phyloP scores from a whole-genome alignment of 2,888 invertebrate species.

The Polydrusus pterygomalis region DNA sequence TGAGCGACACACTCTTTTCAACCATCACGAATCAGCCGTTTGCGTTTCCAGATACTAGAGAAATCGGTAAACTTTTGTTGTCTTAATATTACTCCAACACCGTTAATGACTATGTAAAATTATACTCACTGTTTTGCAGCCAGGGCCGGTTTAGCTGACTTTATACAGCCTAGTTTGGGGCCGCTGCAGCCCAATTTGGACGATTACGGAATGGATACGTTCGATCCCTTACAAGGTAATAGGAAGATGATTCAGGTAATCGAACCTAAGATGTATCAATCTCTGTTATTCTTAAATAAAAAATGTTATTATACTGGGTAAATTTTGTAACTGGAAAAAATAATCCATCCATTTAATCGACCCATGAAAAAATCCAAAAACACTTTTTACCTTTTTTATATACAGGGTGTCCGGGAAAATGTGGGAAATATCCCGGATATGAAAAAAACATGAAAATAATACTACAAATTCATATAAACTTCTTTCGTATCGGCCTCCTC shows the following conservation, averaged over 20 bases:
- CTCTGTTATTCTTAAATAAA: too few species aligned
- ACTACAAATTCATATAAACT: too few species aligned
- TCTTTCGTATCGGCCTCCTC: too few species aligned
- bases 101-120: slow-evolving; percentile 35
- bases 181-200: slow-evolving; percentile 97
- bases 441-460: too few species aligned
- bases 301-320: too few species aligned
- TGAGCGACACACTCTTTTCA: slow-evolving; percentile 93
- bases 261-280: neutral
- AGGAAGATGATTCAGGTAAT: neutral
- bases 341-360: too few species aligned
- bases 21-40: slow-evolving; percentile 92
- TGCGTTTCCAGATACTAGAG: slow-evolving; percentile 96
- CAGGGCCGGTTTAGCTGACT: slow-evolving; percentile 92
- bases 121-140: slow-evolving; percentile 74
- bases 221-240: slow-evolving; percentile 77
- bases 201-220: slow-evolving; percentile 90
- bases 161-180: slow-evolving; percentile 98
- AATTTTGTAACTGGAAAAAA: too few species aligned
- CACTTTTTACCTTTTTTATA: too few species aligned
- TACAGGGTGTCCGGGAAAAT: too few species aligned
- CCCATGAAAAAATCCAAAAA: too few species aligned
- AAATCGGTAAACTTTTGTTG: slow-evolving; percentile 83
- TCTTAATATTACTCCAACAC: slow-evolving; percentile 22
- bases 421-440: too few species aligned